Evolutionary conservation across 2,797 vertebrate genomes (phyloP), one percentile per base, ranked within the genome.

Genomic region (Sebastes dallii): DNA sequence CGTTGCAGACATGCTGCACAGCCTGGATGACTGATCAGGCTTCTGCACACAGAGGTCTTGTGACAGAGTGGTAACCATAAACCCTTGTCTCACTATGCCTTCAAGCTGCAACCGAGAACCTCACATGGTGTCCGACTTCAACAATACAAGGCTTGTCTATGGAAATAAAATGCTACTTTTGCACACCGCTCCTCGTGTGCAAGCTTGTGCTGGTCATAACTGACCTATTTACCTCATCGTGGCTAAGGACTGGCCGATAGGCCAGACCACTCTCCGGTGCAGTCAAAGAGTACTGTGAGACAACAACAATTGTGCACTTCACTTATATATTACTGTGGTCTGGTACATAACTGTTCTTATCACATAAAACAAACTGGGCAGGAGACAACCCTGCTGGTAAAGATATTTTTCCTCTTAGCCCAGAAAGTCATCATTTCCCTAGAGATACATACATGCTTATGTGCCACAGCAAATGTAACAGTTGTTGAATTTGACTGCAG

Each of bases 1-100:
- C 93, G 91, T 94, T 92, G 94, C 89, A 86, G 85, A 88, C 92
- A 89, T 65, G 91, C 91, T 87, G 75, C 84, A 83, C 46, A 10
- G 79, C 59, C 79, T 66, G 84, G 71, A 66, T 60, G 61, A 68
- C 73, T 62, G 86, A 86, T 86, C 80, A 54, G 74, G 59, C 81
- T 75, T 55, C 73, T 77, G 85, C 78, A 75, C 78, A 75, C 32
- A 30, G 24, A 81, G 83, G 89, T 94, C 93, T 93, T 93, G 85
- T 95, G 93, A 95, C 89, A 59, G 60, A n/a, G 72, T 68, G 68
- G 83, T 88, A 91, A 91, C 80, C 86, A 89, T 86, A 86, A 90
- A 88, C 86, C 86, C 84, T 88, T 67, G 88, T 91, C 82, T 91
- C 29, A 65, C 61, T 77, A 32, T 65, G 87, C 84, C 90, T 88